Conservation (phyloP, 2,888 invertebrate species). For the Clanis bilineata region DNA sequence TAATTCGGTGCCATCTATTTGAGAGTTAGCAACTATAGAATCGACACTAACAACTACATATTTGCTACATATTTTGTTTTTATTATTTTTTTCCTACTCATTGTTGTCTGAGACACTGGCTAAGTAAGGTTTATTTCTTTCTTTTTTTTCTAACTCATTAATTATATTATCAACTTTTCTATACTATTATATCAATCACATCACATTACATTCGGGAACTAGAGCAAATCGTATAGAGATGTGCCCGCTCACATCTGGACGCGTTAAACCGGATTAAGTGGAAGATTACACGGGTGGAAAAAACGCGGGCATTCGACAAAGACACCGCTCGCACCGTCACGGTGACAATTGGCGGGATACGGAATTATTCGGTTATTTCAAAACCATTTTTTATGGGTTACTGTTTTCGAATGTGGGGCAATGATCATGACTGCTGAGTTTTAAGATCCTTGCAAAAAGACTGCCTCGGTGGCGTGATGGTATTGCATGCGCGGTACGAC, state of each 20-base stretch:
- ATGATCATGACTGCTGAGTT: not conserved
- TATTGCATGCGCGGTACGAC: no score
- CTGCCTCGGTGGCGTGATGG: no score
- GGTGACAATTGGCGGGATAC: conserved; percentile 75
- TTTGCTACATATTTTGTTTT: no score
- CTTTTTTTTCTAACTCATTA: no score
- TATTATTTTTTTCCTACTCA: no score
- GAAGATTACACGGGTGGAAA: conserved; percentile 71
- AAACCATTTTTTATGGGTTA: conserved; percentile 52
- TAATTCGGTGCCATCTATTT: no score
- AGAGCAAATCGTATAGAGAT: conserved; percentile 44
- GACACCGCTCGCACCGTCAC: conserved; percentile 71
- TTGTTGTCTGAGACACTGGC: no score
- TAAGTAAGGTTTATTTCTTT: no score
- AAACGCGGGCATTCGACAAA: conserved; percentile 62
- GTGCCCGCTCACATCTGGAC: conserved; percentile 70
- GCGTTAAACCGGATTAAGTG: conserved; percentile 79
- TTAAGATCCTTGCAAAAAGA: no score
- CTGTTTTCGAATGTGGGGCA: conserved; percentile 26
- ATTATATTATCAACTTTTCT: not conserved
- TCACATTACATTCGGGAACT: conserved; percentile 36
- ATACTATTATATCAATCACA: conserved; percentile 2
- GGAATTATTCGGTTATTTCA: conserved; percentile 68
- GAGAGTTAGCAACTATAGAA: no score
- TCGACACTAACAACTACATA: no score